Evolutionary conservation across 2,113 vertebrate genomes (phyloP).

Genomic region (Phalacrocorax pelagicus): DNA sequence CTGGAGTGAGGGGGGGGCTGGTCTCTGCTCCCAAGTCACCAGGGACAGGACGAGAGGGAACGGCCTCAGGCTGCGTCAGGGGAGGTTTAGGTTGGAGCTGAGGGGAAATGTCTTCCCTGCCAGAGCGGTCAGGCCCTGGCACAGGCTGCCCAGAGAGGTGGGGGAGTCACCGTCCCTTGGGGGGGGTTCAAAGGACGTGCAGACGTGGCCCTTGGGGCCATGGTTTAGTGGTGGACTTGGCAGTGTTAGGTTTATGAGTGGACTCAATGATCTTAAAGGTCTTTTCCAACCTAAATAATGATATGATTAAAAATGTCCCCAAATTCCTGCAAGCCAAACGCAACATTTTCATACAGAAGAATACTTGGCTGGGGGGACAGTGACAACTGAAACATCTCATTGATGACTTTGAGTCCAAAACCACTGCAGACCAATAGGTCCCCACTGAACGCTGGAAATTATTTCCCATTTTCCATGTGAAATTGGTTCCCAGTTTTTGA

Average conservation of each 20-base stretch:
- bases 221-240: not conserved
- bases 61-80: accelerated
- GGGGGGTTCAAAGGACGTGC: too few species aligned
- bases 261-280: not conserved
- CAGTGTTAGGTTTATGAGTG: accelerated
- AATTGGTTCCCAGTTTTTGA: not conserved
- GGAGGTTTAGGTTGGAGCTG: too few species aligned
- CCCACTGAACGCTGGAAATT: not conserved
- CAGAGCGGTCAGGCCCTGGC: too few species aligned
- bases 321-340: not conserved
- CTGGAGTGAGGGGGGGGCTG: too few species aligned
- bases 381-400: not conserved
- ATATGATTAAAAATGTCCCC: not conserved
- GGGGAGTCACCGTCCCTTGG: too few species aligned
- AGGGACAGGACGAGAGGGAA: accelerated
- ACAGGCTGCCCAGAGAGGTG: too few species aligned
- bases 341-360: not conserved
- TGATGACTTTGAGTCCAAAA: not conserved
- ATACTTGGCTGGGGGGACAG: not conserved
- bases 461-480: not conserved
- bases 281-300: not conserved
- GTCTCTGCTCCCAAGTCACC: too few species aligned
- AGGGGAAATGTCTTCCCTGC: too few species aligned
- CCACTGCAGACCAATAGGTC: not conserved
- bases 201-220: too few species aligned